Percentiles rank a stretch among this genome's conserved stretches.
Evolutionary conservation across 2,113 vertebrate species (phyloP).

Genomic region (Glaucidium brasilianum): DNA sequence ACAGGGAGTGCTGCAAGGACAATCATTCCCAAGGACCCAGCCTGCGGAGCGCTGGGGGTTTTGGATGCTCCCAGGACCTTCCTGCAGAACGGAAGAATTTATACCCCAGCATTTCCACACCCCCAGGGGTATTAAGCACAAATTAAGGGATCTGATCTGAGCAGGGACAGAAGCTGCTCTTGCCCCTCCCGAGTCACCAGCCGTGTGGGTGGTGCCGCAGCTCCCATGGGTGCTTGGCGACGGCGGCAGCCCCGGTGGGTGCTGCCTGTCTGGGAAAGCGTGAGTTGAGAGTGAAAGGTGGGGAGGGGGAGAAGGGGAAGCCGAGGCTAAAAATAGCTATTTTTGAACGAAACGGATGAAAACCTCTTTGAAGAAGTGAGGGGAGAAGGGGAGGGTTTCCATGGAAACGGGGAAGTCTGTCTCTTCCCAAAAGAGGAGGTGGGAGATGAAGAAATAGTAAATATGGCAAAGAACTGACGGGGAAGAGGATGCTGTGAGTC

Average conservation of each 20-base stretch:
- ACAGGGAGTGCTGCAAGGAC: not conserved
- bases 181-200: rapidly evolving
- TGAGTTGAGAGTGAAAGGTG: not conserved
- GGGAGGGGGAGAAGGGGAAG: conserved; percentile 56
- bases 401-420: conserved; percentile 59
- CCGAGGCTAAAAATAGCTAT: conserved; percentile 57
- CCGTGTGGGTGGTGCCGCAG: rapidly evolving
- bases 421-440: conserved; percentile 54
- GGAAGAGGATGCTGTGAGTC: not conserved
- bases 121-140: not conserved
- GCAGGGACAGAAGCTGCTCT: not conserved
- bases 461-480: not conserved
- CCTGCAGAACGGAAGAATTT: not conserved
- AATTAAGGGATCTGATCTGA: not conserved
- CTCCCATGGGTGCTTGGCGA: not conserved
- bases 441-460: conserved; percentile 51
- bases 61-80: not conserved
- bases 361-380: conserved; percentile 46
- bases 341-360: conserved; percentile 28
- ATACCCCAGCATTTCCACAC: rapidly evolving
- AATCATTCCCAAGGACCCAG: rapidly evolving
- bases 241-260: not conserved
- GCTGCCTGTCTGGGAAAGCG: not conserved
- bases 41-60: rapidly evolving
- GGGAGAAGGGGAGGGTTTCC: conserved; percentile 58